Base-by-base conservation (phyloP, 2,888 invertebrate species). In the Amblyjoppa proteus region DNA sequence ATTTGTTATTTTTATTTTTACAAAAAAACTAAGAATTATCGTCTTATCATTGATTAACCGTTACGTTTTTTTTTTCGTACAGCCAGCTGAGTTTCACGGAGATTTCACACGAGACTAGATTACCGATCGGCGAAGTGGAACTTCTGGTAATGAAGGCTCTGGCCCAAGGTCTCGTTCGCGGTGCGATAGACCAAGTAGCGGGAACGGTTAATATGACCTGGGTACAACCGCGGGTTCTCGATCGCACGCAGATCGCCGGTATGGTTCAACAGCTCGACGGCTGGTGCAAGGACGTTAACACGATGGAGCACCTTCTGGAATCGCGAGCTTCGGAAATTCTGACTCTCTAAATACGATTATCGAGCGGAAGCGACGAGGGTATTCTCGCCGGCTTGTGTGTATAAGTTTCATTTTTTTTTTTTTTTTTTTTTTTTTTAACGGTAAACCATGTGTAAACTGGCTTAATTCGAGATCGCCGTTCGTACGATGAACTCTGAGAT, bases 111-210 rank as follows among this genome's bases (percentile, higher is more conserved):
- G 98, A 98, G 92, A 98, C 99, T 3, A 96, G 97, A 88, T 95
- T 99, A 81, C 97, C 98, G 0, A 94, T 96, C 0, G 96, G 97
- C 89, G 97, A 98, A 93, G 98, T 99, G 28, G 99, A 99, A 93
- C 95, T 99, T 86, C 95, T 99, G 66, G 98, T 99, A 0, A 99
- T 99, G 99, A 99, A 99, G 94, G 99, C 99, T 0, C 94, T 99
- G 38, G 98, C 99, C 0, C 97, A 99, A 93, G 98, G 98, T 31
- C 95, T 99, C 20, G 98, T 99, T 4, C 96, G 97, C 82, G 99
- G 99, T 0, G 97, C 97, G 84, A 99, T 99, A 88, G 99, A 99
- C 95, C 98, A 99, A 95, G 98, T 99, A 45, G 95, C 95, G 38
- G 95, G 94, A 87, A 96, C 95, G 75, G 97, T 97, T 1, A 96